Base-by-base conservation (phyloP, 2,113 vertebrate genomes). In the Crotalus helleri region DNA sequence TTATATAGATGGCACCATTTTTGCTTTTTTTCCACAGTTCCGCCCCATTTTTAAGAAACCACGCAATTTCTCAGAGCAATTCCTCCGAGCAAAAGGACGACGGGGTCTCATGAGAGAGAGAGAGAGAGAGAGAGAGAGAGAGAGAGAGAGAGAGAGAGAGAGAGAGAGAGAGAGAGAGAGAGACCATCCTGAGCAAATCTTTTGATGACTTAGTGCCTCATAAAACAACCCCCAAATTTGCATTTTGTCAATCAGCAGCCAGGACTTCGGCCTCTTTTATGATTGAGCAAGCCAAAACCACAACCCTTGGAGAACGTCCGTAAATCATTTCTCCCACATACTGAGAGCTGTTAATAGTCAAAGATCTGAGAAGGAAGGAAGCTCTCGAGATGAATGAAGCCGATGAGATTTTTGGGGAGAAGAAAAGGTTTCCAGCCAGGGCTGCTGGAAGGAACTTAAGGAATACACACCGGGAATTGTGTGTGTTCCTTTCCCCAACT, bases 151-250 rank as follows among this genome's bases (percentile, higher is more conserved):
- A 39, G 39, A 39, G 39, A 39, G 39, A 39, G 39, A 39, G 39
- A 39, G 39, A 39, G 39, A 39, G 39, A 39, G 39, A 39, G 39
- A 39, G 39, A 39, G 39, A 39, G 39, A 39, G 39, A 39, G 39
- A 39, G 39, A 92, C 96, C 90, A 57, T 94, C 95, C 94, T 95
- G 94, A 85, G 97, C 93, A 96, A 97, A 96, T 89, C 94, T 95
- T 94, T 95, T 9, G 97, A 97, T 95, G 95, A 97, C 96, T 95
- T n/a, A 49, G 95, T 95, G 91, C 59, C 94, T 95, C 95, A 94
- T 92, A 97, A 97, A 97, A 89, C 88, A 97, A 96, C 88, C 94
- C 94, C 95, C 87, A 93, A 97, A 94, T 96, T 97, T 96, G 95
- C 93, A 96, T 96, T 97, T 96, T 97, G 94, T 95, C 96, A 95